phyloP scores from a whole-genome alignment of 1,140 invertebrate species.

The Penaeus japonicus region DNA sequence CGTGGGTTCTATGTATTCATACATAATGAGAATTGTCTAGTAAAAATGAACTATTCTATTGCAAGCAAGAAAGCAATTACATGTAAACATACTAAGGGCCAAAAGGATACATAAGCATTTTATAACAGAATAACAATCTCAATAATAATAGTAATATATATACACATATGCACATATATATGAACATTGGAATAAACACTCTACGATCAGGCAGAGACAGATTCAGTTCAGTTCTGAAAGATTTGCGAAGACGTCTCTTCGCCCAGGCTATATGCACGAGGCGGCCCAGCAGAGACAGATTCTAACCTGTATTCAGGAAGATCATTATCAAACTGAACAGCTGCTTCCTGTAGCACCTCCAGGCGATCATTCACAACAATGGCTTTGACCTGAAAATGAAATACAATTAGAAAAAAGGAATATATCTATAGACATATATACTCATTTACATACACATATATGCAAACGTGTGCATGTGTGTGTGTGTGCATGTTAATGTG shows the following conservation, averaged over 20 bases:
- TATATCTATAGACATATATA: not conserved
- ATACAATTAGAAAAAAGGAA: conserved; percentile 57
- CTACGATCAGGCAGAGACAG: too few relatives aligned
- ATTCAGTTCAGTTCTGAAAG: too few relatives aligned
- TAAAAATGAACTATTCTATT: conserved; percentile 12
- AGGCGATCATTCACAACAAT: conserved; percentile 81
- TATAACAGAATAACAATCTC: too few relatives aligned
- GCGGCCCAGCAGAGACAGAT: not conserved
- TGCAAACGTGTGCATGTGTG: not conserved
- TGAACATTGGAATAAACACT: too few relatives aligned
- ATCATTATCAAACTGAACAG: conserved; percentile 89
- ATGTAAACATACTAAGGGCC: too few relatives aligned
- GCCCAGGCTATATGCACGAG: too few relatives aligned
- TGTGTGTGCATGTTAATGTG: not conserved
- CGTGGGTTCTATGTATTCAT: conserved; percentile 72
- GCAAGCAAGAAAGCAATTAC: not conserved
- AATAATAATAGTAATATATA: too few relatives aligned
- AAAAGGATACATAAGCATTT: too few relatives aligned
- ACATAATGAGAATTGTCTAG: not conserved
- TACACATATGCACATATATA: too few relatives aligned
- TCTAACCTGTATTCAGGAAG: conserved; percentile 87
- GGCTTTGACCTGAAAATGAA: conserved; percentile 83
- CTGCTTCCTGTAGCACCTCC: conserved; percentile 77
- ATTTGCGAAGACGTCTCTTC: too few relatives aligned
- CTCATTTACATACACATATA: not conserved